These are phyloP conservation scores for Pollenia griseotomentosa DNA, from an alignment of 2,888 invertebrate species.

Conservation along the genomic window DNA sequence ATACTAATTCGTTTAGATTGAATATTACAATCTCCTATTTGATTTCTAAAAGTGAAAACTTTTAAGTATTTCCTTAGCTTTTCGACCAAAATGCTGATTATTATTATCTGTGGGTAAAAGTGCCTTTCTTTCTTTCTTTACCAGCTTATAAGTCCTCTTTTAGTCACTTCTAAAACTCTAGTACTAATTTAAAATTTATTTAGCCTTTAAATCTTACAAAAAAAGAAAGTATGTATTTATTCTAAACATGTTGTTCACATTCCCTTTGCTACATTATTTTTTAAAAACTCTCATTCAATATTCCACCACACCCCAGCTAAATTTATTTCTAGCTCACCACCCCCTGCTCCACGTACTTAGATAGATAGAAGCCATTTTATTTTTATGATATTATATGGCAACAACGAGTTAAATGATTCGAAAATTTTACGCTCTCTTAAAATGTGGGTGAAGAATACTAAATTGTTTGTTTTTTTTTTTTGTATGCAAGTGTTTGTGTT, in stretches of 20 bases:
- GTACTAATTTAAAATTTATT: background rate
- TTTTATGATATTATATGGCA: conserved; percentile 75
- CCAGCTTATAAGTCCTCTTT: no score
- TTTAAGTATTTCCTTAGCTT: no score
- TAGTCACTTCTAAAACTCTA: background rate
- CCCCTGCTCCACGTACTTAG: background rate
- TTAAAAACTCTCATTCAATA: background rate
- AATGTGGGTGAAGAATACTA: conserved; percentile 69
- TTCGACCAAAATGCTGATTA: no score
- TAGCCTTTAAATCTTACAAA: background rate
- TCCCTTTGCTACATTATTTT: background rate
- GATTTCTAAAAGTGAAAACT: no score
- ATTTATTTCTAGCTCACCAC: background rate
- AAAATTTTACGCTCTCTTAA: conserved; percentile 73
- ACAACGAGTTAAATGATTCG: conserved; percentile 76
- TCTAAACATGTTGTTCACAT: conserved; percentile 7
- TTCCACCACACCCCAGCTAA: background rate
- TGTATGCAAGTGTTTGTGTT: conserved; percentile 13
- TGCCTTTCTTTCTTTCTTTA: no score
- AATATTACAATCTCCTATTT: no score
- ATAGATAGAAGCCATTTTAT: conserved; percentile 68
- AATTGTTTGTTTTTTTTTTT: conserved; percentile 40
- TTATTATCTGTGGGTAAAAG: no score
- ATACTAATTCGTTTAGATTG: no score
- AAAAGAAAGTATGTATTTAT: background rate